Base-by-base conservation (phyloP, 1,140 invertebrate species). In the Wiebesia pumilae region DNA sequence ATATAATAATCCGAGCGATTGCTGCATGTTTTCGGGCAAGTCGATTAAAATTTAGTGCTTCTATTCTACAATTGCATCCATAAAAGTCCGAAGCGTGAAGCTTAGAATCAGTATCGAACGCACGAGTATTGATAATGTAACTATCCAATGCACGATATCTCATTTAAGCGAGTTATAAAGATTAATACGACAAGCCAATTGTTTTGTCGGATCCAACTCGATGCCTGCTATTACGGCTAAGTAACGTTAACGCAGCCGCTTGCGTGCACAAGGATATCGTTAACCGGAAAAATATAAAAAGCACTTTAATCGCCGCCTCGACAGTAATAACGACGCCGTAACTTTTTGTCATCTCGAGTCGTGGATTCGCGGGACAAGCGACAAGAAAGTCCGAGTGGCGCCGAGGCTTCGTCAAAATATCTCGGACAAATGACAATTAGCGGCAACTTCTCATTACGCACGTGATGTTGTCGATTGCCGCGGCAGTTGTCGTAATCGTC, bases 401-500 rank as follows among this genome's bases (percentile, higher is more conserved):
- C 21, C 24, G 58, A 27, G 24, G 24, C 58, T 14, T 27, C 58
- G 3, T 62, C 58, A 27, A 62, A 62, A 62, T 62, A 62, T 62
- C 58, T 6, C 7, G 58, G 27, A 7, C 24, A 24, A 62, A 62
- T 27, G 21, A 24, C 58, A 62, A 62, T 62, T 62, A 62, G 27
- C 24, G 3, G 58, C 58, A 2, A 10, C 54, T 58, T 3, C 19
- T 58, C 19, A 21, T 21, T 10, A 10, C 43, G 43, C 27, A 4
- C 58, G 58, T 27, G 58, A 62, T 24, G 10, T 3, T 27, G 58
- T 6, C 58, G 24, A 62, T 62, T 62, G 9, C 27, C 27, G 43
- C 54, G 40, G 38, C 80, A 69, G 30, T 67, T 62, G 80, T 82
- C 65, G 51, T 71, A 69, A 82, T 69, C n/a, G 47, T 47, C 35